A percentile compares a stretch with the other conserved stretches of the same genome.
Evolutionary conservation across 2,888 invertebrate species (phyloP).

Genomic region (Magallana nippona): DNA sequence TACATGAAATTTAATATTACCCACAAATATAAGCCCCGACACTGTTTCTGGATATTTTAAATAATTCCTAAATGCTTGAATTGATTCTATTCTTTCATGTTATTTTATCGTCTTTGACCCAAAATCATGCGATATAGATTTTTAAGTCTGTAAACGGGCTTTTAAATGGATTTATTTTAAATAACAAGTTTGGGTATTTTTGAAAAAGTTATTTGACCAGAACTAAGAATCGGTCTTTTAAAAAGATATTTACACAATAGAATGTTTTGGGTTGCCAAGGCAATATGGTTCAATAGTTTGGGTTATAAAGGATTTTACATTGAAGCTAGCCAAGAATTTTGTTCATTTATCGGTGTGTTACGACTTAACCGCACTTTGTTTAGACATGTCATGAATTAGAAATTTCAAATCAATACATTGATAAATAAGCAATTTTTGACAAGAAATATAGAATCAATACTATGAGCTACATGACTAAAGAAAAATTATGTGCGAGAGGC

Average conservation of each 20-base stretch:
- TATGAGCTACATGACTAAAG: too few relatives aligned
- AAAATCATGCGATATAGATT: conserved; percentile 38
- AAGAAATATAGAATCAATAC: conserved; percentile 25
- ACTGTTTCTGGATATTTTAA: conserved; percentile 17
- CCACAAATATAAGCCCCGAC: conserved; percentile 32
- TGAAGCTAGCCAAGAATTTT: conserved; percentile 17
- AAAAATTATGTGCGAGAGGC: neutral
- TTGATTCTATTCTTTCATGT: conserved; percentile 17
- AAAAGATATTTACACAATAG: conserved; percentile 46
- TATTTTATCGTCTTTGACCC: conserved; percentile 41
- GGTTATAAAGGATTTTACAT: conserved; percentile 39
- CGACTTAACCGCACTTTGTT: conserved; percentile 17
- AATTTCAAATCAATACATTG: conserved; percentile 24
- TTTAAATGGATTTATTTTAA: conserved; percentile 39
- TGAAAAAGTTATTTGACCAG: conserved; percentile 49
- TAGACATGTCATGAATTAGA: conserved; percentile 26
- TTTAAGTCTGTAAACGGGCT: conserved; percentile 39
- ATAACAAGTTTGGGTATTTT: conserved; percentile 48
- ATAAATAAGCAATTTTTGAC: conserved; percentile 24
- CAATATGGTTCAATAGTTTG: conserved; percentile 39
- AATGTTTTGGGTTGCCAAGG: conserved; percentile 47
- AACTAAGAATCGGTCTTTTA: conserved; percentile 48
- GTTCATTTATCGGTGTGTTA: conserved; percentile 25
- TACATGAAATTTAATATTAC: conserved; percentile 36
- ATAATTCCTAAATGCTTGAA: conserved; percentile 33